Evolutionary conservation across 2,888 invertebrate genomes (phyloP).

Genomic region (Heliconius charithonia): DNA sequence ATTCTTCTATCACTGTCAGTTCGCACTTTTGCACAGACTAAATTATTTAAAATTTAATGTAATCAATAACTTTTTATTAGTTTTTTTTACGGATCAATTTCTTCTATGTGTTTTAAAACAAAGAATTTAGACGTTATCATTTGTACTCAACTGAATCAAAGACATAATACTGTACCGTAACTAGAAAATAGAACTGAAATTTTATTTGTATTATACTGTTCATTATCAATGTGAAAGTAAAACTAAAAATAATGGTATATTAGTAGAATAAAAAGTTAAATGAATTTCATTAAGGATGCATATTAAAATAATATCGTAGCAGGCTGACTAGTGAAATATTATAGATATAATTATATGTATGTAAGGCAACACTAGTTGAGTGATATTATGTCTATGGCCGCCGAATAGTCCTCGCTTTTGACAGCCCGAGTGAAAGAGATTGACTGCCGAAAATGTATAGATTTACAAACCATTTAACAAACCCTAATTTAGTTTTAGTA

Average conservation of each 20-base stretch:
- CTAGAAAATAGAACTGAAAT: not conserved
- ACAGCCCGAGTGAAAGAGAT: constrained; percentile 71
- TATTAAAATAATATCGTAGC: not conserved
- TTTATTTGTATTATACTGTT: not conserved
- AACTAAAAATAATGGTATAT: not conserved
- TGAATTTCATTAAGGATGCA: not conserved
- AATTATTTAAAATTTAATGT: not conserved
- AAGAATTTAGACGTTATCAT: not conserved
- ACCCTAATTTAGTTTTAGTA: constrained; percentile 75
- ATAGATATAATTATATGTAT: not conserved
- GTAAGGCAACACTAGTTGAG: not conserved
- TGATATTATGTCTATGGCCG: constrained; percentile 34
- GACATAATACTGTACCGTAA: not conserved
- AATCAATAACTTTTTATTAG: not conserved
- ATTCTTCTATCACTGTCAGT: not conserved
- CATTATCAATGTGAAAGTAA: not conserved
- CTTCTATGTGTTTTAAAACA: not conserved
- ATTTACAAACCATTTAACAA: constrained; percentile 75
- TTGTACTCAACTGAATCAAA: not conserved
- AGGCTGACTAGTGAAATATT: not conserved
- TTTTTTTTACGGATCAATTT: not conserved
- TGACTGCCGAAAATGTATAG: constrained; percentile 79
- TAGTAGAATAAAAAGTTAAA: too few relatives aligned
- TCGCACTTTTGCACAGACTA: not conserved
- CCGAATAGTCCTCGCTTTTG: constrained; percentile 69